Conservation (phyloP, 35 echinoderm and acorn worm genomes). For the Diadema setosum region DNA sequence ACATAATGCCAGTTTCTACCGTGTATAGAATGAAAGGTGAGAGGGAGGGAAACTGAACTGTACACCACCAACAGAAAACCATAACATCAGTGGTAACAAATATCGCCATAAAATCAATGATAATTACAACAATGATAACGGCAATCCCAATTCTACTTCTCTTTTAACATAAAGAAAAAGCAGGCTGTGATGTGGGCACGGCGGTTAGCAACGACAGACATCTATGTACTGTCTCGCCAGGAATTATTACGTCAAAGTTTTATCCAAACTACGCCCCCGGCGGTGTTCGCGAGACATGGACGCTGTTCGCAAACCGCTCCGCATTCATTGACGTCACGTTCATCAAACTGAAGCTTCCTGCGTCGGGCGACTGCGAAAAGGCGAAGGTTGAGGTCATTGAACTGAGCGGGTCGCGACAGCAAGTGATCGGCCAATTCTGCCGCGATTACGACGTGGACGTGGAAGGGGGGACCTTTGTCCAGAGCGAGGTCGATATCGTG, state of each 20-base stretch:
- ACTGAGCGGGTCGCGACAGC: not conserved
- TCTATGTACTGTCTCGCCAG: not conserved
- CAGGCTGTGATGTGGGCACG: not conserved
- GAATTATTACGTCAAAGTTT: not conserved
- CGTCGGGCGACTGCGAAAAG: not conserved
- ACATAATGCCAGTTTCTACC: too few relatives aligned
- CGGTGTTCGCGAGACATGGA: not conserved
- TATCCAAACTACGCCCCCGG: not conserved
- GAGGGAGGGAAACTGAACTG: too few relatives aligned
- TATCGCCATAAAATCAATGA: too few relatives aligned
- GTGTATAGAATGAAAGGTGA: too few relatives aligned
- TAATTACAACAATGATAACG: too few relatives aligned
- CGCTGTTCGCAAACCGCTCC: not conserved
- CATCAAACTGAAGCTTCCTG: not conserved
- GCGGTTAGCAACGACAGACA: not conserved
- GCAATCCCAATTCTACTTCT: too few relatives aligned
- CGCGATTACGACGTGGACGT: not conserved
- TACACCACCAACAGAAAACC: too few relatives aligned
- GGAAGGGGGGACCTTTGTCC: not conserved
- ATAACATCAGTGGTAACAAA: too few relatives aligned
- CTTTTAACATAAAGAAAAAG: not conserved
- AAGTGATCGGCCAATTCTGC: not conserved
- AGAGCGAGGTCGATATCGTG: not conserved
- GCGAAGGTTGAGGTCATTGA: not conserved
- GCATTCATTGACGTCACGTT: not conserved